Base-by-base conservation (phyloP, 2,888 invertebrate species). In the Lycocerus yunnanus region DNA sequence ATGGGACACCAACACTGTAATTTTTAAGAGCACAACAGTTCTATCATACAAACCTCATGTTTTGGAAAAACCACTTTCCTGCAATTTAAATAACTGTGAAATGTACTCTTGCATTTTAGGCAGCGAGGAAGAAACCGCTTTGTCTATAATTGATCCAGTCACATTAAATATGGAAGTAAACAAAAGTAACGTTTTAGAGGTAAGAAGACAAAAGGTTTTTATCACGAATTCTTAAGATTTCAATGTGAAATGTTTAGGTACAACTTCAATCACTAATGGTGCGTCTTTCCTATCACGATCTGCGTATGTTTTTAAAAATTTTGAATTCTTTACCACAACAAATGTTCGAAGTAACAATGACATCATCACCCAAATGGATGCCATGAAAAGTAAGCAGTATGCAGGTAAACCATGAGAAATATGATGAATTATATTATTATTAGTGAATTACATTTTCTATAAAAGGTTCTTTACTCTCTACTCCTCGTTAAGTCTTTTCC, bases 131-230 rank as follows among this genome's bases (percentile, higher is more conserved):
- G 86, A 87, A 84, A 97, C 97, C 0, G 97, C 98, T 0, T 88
- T 98, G 15, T 96, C 97, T 43, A 98, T 98, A 82, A 94, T 98
- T 71, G 97, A 97, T 87, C 98, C 97, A 0, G 94, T 97, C 66
- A 94, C 94, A 9, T 90, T 97, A 58, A 94, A 93, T 83, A 89
- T 94, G 69, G 93, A 87, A 68, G 81, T 96, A 63, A 91, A 90
- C 83, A 77, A 85, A 86, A 86, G 89, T 81, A 85, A 89, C 84
- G 83, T 86, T 86, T 81, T 91, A 84, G 87, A 91, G 88, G 85
- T 84, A 78, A 14, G 69, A 66, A 91, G 88, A 85, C 84, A 78
- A 14, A 66, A 66, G 2, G 0, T 8, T 60, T 11, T 13, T 60
- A 60, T 11, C 11, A 15, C 11, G 2, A 10, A 4, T 15, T 15